Conservation (phyloP, 2,113 vertebrate species). For the Cromileptes altivelis region DNA sequence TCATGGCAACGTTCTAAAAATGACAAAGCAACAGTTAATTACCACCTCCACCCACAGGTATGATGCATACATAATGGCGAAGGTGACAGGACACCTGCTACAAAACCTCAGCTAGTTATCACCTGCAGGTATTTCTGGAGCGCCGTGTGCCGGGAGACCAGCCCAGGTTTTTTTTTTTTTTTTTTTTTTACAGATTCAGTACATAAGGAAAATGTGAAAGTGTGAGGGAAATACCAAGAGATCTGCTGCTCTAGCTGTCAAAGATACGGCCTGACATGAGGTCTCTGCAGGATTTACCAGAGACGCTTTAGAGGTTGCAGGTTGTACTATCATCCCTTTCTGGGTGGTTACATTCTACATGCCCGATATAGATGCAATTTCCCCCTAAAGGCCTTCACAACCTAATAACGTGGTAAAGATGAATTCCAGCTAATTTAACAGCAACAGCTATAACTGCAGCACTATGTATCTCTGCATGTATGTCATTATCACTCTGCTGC, state of each 20-base stretch:
- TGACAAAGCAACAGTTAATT: constrained; percentile 79
- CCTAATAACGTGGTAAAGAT: constrained; percentile 22
- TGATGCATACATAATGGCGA: constrained; percentile 61
- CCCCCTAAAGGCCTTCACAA: constrained; percentile 16
- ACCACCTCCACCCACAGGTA: constrained; percentile 78
- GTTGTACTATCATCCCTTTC: constrained; percentile 20
- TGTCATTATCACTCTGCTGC: not conserved
- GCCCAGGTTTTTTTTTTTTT: constrained; percentile 21
- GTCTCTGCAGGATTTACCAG: constrained; percentile 38
- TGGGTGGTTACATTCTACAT: not conserved
- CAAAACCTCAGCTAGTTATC: constrained; percentile 74
- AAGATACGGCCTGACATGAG: constrained; percentile 27
- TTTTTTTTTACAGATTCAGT: constrained; percentile 11
- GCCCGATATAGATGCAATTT: not conserved
- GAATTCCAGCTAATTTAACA: constrained; percentile 22
- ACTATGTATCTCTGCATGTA: not conserved
- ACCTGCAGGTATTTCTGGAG: constrained; percentile 78
- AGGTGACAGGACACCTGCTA: constrained; percentile 79
- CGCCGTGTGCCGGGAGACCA: constrained; percentile 40
- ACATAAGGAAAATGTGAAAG: constrained; percentile 53
- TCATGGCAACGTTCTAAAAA: constrained; percentile 81
- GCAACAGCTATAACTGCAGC: not conserved
- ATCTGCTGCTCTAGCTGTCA: constrained; percentile 43
- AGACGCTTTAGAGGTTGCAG: constrained; percentile 35
- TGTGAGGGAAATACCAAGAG: constrained; percentile 67